Evolutionary conservation across 1,140 invertebrate genomes (phyloP).

Genomic region (Tetraneura akinire): DNA sequence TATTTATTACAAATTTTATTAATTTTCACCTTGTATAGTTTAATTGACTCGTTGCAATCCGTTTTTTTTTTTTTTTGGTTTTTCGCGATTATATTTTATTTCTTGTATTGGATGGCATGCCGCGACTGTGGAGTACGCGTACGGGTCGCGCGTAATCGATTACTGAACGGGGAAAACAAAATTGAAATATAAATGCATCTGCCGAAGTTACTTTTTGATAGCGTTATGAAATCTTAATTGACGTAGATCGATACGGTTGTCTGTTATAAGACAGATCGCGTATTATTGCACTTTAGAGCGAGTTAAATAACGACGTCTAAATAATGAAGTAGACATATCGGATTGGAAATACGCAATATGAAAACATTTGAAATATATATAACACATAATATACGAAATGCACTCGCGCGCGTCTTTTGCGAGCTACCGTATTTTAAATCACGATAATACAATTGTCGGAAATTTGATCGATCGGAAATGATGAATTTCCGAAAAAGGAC

Average conservation of each 20-base stretch:
- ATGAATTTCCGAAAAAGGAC: background rate
- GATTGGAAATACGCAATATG: background rate
- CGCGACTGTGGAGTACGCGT: too few relatives aligned
- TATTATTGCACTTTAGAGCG: background rate
- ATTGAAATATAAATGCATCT: background rate
- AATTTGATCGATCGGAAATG: conserved; percentile 8
- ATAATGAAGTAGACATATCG: conserved; percentile 19
- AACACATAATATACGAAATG: conserved; percentile 2
- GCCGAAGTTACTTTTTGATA: conserved; percentile 10
- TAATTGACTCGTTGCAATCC: too few relatives aligned
- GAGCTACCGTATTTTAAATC: background rate
- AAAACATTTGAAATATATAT: conserved; percentile 19
- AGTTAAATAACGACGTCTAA: conserved; percentile 7
- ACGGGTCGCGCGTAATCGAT: background rate
- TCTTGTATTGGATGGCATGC: too few relatives aligned
- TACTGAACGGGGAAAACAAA: background rate
- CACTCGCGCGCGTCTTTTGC: background rate
- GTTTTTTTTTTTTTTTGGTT: too few relatives aligned
- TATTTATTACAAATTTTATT: too few relatives aligned
- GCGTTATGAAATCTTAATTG: conserved; percentile 30
- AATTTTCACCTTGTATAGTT: too few relatives aligned
- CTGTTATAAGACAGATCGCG: conserved; percentile 20
- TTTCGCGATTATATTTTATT: too few relatives aligned
- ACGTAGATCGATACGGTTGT: conserved; percentile 33
- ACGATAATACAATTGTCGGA: conserved; percentile 28